Conservation (phyloP, 2,113 vertebrate genomes). For the Sterrhoptilus dennistouni region DNA sequence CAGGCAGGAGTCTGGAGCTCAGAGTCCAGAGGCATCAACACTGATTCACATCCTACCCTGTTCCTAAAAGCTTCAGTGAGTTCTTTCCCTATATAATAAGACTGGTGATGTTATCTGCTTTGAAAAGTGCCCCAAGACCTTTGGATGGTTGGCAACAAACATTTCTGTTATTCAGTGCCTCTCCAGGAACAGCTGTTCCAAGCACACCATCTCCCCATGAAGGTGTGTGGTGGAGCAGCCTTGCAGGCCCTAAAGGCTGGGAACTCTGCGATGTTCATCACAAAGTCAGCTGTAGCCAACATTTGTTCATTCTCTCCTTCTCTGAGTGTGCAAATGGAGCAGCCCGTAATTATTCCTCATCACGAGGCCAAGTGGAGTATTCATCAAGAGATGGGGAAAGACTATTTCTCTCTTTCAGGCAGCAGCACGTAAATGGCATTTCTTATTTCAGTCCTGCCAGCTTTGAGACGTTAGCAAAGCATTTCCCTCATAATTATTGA, state of each 20-base stretch:
- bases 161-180: background rate
- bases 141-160: background rate
- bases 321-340: conserved; percentile 21
- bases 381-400: background rate
- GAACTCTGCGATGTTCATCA: background rate
- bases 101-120: background rate
- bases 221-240: background rate
- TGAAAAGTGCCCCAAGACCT: background rate
- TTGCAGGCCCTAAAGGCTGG: background rate
- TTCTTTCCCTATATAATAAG: background rate
- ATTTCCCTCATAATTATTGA: conserved; percentile 68
- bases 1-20: background rate
- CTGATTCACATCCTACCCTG: background rate
- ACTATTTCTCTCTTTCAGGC: conserved; percentile 14
- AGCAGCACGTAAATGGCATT: conserved; percentile 21
- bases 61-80: background rate
- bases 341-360: background rate
- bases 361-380: background rate
- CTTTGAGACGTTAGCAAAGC: conserved; percentile 45
- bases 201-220: background rate
- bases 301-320: background rate
- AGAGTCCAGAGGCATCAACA: background rate
- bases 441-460: conserved; percentile 56
- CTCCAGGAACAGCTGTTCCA: background rate
- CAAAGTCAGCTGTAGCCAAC: background rate